These are phyloP conservation scores for Xestoiulus laeticollis DNA, from an alignment of 2,888 invertebrate genomes.

Conservation along the genomic window DNA sequence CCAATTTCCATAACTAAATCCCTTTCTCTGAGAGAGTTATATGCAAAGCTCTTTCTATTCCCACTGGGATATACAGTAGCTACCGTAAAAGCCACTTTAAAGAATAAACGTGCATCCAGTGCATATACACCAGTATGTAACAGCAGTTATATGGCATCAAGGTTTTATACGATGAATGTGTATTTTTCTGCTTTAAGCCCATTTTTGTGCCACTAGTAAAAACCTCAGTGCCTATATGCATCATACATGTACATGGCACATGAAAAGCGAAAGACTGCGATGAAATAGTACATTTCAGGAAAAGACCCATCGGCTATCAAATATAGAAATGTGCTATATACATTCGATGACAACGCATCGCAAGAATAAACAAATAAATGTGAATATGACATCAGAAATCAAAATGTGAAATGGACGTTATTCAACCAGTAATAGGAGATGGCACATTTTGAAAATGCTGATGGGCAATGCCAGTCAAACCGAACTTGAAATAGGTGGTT, in stretches of 20 bases:
- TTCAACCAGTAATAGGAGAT: background rate
- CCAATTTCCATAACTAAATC: background rate
- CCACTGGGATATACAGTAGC: background rate
- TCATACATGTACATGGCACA: background rate
- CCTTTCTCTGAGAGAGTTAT: background rate
- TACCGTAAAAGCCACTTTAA: background rate
- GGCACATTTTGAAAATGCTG: background rate
- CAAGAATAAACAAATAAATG: background rate
- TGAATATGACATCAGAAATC: background rate
- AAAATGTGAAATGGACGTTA: background rate
- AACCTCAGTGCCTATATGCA: background rate
- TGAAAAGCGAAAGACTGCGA: background rate
- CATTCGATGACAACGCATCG: background rate
- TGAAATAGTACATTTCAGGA: background rate
- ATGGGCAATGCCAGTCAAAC: no score
- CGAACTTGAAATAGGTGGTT: no score
- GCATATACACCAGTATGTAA: no score
- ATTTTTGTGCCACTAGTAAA: background rate
- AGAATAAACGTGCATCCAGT: background rate
- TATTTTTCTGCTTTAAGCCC: background rate
- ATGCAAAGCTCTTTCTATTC: background rate
- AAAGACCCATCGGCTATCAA: background rate
- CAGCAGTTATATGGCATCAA: background rate
- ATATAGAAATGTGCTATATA: background rate
- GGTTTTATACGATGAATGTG: background rate